A percentile compares a stretch with the other conserved stretches of the same genome.
Conservation (phyloP, 2,888 invertebrate genomes). For the Sinotaia quadrata region DNA sequence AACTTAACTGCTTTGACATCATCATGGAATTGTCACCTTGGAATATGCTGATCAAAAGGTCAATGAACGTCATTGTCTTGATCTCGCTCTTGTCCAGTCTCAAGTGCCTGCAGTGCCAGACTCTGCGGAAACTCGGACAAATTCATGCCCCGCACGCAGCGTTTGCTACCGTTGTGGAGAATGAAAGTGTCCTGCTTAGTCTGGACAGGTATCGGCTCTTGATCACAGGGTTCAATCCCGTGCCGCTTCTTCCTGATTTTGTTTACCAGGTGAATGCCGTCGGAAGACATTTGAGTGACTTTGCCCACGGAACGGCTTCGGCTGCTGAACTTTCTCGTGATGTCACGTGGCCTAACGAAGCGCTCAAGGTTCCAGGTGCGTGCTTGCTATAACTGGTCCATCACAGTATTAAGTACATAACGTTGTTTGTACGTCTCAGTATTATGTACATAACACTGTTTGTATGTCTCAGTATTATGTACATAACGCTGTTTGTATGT, state of each 20-base stretch:
- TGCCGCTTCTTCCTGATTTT: constrained; percentile 19
- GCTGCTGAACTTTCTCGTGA: constrained; percentile 11
- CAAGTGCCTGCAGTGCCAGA: too few species aligned
- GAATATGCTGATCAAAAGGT: too few species aligned
- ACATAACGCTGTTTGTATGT: too few species aligned
- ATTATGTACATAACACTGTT: too few species aligned
- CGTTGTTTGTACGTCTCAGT: too few species aligned
- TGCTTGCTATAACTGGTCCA: not conserved
- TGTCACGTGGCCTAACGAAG: constrained; percentile 36
- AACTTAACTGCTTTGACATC: too few species aligned
- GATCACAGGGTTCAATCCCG: constrained; percentile 28
- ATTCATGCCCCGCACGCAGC: constrained; percentile 38
- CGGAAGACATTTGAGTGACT: constrained; percentile 18
- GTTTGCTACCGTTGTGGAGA: constrained; percentile 35
- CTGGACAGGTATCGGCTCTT: constrained; percentile 22
- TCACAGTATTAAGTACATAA: too few species aligned
- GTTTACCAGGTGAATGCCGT: constrained; percentile 31
- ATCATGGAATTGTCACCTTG: too few species aligned
- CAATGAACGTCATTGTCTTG: too few species aligned
- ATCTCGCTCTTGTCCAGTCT: too few species aligned
- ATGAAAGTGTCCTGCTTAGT: constrained; percentile 2
- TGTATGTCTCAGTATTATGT: too few species aligned
- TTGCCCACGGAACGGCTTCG: not conserved
- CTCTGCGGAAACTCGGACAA: constrained; percentile 27
- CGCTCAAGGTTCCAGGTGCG: constrained; percentile 28